Evolutionary conservation across 2,797 vertebrate genomes (phyloP), one percentile per base, ranked within the genome.

Genomic region (Xenops minutus): DNA sequence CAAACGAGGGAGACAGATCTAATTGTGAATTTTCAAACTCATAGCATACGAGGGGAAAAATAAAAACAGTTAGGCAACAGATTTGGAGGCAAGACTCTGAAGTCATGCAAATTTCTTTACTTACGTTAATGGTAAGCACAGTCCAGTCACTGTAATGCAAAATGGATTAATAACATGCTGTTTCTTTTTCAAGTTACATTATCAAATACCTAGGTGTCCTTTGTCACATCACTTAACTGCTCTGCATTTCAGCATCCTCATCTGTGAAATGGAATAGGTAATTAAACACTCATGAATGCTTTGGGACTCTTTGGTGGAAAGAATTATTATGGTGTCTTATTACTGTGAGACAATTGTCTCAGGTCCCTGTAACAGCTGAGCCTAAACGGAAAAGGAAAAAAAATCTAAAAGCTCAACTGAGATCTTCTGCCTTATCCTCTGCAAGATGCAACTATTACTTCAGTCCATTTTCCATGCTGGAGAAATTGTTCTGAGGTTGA

Each of bases 201-300:
- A 95, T 90, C 75, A 87, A 96, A 95, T 96, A 79, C 83, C 80
- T 95, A 82, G 88, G 94, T 94, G 91, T 96, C 93, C 93, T 97
- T 96, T 96, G 96, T 96, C 96, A 95, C 90, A 94, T 96, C 96
- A 95, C 92, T 96, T 96, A 96, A 96, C 95, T 95, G 92, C 93
- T 95, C 95, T 87, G 83, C 95, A 95, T 97, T 97, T 96, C 93
- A 86, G 61, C 80, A 96, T 96, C 95, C 94, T 96, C 96, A 94
- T 95, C 95, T 93, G 93, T 94, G 94, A 97, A 97, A 97, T 92
- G 71, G 95, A 96, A 95, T 95, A 96, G 92, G 95, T 96, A 95
- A 96, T 97, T 96, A 97, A 96, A 97, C 93, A 95, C 95, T 96
- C 92, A 95, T 95, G 96, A 96, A 95, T 96, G 93, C 94, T 95